These are phyloP conservation scores for Philotrypesis tridentata DNA, from an alignment of 1,140 invertebrate genomes.

Conservation along the genomic window DNA sequence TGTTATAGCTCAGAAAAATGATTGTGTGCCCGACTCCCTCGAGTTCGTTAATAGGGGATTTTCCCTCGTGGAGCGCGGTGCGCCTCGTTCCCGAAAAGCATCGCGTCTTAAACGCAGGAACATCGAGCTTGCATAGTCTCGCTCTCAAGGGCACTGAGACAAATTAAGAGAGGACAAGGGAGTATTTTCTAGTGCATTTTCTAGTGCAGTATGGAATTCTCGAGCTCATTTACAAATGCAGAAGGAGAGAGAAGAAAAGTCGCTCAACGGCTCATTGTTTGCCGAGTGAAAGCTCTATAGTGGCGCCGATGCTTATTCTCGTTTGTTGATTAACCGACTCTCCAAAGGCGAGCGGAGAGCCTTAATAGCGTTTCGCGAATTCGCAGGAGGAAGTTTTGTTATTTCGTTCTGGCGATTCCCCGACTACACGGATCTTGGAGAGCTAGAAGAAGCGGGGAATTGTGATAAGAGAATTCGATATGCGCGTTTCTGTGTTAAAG, in stretches of 20 bases:
- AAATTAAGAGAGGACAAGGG: conserved; percentile 1
- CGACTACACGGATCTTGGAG: neutral
- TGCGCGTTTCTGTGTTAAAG: too few relatives aligned
- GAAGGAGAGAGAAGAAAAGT: conserved; percentile 3
- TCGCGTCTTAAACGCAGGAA: neutral
- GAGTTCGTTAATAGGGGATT: conserved; percentile 40
- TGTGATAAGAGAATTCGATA: too few relatives aligned
- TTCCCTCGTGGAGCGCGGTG: neutral
- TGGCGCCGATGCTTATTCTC: neutral
- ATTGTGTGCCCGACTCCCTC: conserved; percentile 4
- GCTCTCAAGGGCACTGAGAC: neutral
- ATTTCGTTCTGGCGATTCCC: neutral
- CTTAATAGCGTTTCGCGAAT: neutral
- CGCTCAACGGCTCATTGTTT: neutral
- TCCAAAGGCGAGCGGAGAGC: neutral
- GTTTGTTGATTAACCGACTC: conserved; percentile 32
- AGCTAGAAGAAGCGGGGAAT: neutral
- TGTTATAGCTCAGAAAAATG: neutral
- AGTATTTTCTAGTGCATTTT: too few relatives aligned
- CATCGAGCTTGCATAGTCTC: neutral
- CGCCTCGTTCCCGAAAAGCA: neutral
- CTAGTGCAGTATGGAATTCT: conserved; percentile 15
- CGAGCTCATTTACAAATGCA: conserved; percentile 33
- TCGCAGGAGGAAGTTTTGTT: neutral
- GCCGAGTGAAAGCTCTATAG: neutral